Evolutionary conservation across 2,797 vertebrate species (phyloP).

Genomic region (Pangasius djambal): DNA sequence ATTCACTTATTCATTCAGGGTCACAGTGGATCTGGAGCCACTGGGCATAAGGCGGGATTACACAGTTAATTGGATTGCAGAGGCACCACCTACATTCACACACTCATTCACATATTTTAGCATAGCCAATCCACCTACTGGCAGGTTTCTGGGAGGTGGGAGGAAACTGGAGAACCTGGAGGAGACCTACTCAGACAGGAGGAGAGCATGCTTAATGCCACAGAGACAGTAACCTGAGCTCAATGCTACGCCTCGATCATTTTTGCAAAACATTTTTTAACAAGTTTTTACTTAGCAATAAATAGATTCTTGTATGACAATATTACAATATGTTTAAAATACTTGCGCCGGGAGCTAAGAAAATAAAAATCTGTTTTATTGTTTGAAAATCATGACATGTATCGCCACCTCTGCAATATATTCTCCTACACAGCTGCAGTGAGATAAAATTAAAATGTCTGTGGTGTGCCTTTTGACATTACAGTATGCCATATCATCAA

Average conservation of each 20-base stretch:
- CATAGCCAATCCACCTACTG: too few relatives aligned
- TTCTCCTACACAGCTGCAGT: slow-evolving; percentile 38
- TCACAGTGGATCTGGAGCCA: not conserved
- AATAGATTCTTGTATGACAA: not conserved
- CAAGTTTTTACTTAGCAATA: not conserved
- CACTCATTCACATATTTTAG: slow-evolving; percentile 1
- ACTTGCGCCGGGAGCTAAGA: slow-evolving; percentile 1
- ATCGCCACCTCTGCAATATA: slow-evolving; percentile 53
- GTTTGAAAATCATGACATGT: slow-evolving; percentile 29
- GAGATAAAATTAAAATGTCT: slow-evolving; percentile 38
- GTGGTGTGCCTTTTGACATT: slow-evolving; percentile 51
- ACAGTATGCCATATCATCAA: slow-evolving; percentile 46
- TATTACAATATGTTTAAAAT: not conserved
- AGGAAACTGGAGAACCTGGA: not conserved
- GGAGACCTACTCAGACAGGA: not conserved
- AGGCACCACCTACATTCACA: not conserved
- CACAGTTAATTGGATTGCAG: not conserved
- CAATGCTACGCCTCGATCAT: not conserved
- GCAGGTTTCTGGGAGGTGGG: not conserved
- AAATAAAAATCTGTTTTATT: slow-evolving; percentile 19
- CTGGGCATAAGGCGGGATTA: not conserved
- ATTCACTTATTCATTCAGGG: not conserved
- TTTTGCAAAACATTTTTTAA: not conserved
- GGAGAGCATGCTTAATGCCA: not conserved
- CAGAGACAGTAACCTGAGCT: not conserved